Conservation (phyloP, 2,113 vertebrate genomes). For the Bambusicola thoracicus region DNA sequence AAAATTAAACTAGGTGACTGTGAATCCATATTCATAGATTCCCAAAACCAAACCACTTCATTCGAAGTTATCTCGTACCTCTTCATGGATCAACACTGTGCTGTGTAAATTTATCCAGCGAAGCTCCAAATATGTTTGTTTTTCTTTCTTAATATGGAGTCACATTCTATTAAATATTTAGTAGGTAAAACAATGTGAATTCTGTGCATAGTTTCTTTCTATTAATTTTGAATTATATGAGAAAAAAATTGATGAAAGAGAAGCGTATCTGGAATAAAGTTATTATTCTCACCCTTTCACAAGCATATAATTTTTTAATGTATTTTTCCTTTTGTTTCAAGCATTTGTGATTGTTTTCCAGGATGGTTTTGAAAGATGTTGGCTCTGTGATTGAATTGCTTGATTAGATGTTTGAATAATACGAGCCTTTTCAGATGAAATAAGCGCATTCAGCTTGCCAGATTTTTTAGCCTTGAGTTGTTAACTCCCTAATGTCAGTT, state of each 20-base stretch:
- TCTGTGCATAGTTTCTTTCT: not conserved
- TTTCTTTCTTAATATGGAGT: not conserved
- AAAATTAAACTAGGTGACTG: not conserved
- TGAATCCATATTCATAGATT: not conserved
- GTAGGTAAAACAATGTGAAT: not conserved
- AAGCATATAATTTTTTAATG: not conserved
- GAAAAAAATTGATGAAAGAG: not conserved
- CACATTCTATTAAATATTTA: not conserved
- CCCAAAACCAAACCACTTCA: not conserved
- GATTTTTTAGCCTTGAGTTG: not conserved
- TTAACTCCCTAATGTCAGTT: not conserved
- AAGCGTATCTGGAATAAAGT: not conserved
- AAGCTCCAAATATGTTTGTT: not conserved
- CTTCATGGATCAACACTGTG: not conserved
- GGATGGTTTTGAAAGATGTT: not conserved
- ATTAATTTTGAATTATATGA: not conserved
- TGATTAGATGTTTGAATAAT: conserved; percentile 3
- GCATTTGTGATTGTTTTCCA: not conserved
- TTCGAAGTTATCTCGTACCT: not conserved
- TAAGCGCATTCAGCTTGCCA: not conserved
- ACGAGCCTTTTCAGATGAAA: not conserved
- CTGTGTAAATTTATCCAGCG: not conserved
- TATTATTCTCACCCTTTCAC: not conserved
- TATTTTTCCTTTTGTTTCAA: not conserved
- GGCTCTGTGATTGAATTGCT: not conserved